Evolutionary conservation across 2,888 invertebrate genomes (phyloP), one percentile per base, ranked within the genome.

Genomic region (Poecilus cupreus): DNA sequence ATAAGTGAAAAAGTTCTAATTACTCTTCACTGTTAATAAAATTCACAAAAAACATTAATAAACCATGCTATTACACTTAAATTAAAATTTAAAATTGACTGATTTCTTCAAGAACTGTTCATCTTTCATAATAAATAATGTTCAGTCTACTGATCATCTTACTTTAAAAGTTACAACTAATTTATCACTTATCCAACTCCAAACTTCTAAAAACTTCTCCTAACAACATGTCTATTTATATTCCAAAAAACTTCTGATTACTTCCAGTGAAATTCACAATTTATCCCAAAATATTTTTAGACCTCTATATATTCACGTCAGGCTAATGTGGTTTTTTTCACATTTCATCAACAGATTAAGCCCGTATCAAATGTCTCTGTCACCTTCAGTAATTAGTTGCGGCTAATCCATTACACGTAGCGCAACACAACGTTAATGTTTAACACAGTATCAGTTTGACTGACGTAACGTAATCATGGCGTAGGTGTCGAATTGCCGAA

Each of bases 331-430:
- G 13, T 60, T 60, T 54, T 32, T 60, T 60, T 54, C 60, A 26
- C 60, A 54, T 54, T 11, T 54, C 24, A 60, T 24, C 24, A 60
- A n/a, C 22, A 60, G 22, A 60, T 60, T 60, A 60, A 26, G 24
- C 22, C 60, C 1, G 60, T 3, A 60, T 60, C 60, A 26, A 24
- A 60, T 60, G 60, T 26, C 60, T 60, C 60, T 60, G 60, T 60
- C 60, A 60, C 60, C 24, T 11, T 5, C 24, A 4, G 22, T 60
- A 60, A 60, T 60, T 60, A 60, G 60, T 60, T 60, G 60, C 13
- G 26, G 26, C 10, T 60, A 60, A 60, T 60, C 26, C 26, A 26
- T 60, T 60, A 60, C 26, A 4, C 24, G 60, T 60, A 60, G 13
- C 60, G 13, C 13, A 26, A 13, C 60, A 26, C 11, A 5, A 60